Conservation (phyloP, 2,113 vertebrate species). For the Edolisoma coerulescens region DNA sequence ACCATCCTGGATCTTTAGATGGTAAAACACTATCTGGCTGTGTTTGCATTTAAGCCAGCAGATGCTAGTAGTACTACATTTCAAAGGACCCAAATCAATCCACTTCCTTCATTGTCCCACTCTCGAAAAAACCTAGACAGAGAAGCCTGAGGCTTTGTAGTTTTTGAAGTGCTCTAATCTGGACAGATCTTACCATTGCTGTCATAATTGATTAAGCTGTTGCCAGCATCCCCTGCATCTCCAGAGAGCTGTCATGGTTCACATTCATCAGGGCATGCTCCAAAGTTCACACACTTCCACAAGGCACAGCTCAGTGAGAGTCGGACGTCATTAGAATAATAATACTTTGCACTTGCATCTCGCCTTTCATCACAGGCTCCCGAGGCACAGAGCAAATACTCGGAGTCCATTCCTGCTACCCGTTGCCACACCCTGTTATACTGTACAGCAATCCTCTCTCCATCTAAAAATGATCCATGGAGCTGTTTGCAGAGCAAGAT, state of each 20-base stretch:
- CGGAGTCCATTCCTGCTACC: not conserved
- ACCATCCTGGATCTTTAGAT: not conserved
- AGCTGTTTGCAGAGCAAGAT: not conserved
- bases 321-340: constrained; percentile 14
- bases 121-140: constrained; percentile 1
- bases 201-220: constrained; percentile 67
- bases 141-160: constrained; percentile 53
- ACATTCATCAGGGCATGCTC: constrained; percentile 58
- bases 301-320: constrained; percentile 40
- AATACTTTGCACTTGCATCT: constrained; percentile 24
- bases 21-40: not conserved
- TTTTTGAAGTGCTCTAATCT: constrained; percentile 64
- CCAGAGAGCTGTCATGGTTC: constrained; percentile 61
- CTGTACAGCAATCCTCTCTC: not conserved
- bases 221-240: constrained; percentile 39
- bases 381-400: not conserved
- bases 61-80: constrained; percentile 23
- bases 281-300: constrained; percentile 62
- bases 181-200: constrained; percentile 60
- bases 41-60: constrained; percentile 33
- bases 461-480: not conserved
- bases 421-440: not conserved
- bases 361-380: constrained; percentile 7
- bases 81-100: constrained; percentile 33
- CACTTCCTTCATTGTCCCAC: constrained; percentile 30